Evolutionary conservation across 1,140 invertebrate genomes (phyloP).

Genomic region (Lepidurus packardi): DNA sequence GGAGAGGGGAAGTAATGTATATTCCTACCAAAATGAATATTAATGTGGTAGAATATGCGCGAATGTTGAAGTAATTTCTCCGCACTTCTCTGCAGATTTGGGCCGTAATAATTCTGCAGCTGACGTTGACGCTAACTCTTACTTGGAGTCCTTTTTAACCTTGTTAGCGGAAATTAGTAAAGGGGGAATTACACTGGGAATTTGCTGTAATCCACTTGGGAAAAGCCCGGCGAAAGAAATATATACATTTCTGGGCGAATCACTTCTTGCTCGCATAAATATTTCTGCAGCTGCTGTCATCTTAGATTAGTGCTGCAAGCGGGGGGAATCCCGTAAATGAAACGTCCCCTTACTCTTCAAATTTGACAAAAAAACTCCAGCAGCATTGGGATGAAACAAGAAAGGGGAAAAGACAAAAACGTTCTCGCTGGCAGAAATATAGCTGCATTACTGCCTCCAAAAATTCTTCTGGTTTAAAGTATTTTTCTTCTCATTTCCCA

Average conservation of each 20-base stretch:
- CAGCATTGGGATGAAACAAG: too few species aligned
- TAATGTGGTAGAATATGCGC: background rate
- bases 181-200: constrained; percentile 9
- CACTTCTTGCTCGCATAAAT: background rate
- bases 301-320: background rate
- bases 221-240: background rate
- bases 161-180: background rate
- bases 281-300: constrained; percentile 7
- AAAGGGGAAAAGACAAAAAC: too few species aligned
- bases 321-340: background rate
- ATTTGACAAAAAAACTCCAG: too few species aligned
- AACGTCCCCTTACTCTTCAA: background rate
- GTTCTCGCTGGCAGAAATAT: too few species aligned
- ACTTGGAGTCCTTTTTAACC: background rate
- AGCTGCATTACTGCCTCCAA: too few species aligned
- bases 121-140: background rate
- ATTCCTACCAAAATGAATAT: too few species aligned
- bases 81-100: background rate
- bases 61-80: background rate
- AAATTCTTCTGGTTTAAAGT: too few species aligned
- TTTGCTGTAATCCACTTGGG: constrained; percentile 3
- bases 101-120: background rate
- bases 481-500: too few species aligned
- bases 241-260: background rate
- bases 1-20: too few species aligned